Percentiles rank a stretch among this genome's conserved stretches.
These are phyloP conservation scores for Pomacea canaliculata DNA, from an alignment of 2,888 invertebrate species.

Conservation along the genomic window DNA sequence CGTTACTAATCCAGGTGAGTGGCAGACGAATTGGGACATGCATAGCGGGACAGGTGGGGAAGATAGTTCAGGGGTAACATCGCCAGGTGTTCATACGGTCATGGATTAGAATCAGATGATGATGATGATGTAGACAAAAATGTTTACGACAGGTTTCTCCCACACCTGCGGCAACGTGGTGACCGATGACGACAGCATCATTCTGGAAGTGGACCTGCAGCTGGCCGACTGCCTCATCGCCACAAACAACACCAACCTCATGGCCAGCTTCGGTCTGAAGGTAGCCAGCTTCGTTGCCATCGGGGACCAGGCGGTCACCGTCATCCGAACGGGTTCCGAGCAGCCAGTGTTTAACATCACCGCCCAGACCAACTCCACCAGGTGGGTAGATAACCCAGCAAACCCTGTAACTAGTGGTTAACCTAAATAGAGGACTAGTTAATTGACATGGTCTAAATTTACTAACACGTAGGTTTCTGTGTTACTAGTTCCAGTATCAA, in stretches of 20 bases:
- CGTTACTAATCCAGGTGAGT: slow-evolving; percentile 60
- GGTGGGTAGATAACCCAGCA: slow-evolving; percentile 28
- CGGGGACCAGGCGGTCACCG: slow-evolving; percentile 41
- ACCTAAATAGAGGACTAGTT: no score
- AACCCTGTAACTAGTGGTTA: no score
- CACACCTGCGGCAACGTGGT: slow-evolving; percentile 26
- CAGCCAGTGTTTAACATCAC: slow-evolving; percentile 45
- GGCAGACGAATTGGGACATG: not conserved
- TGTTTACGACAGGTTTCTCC: slow-evolving; percentile 38
- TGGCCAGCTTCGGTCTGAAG: slow-evolving; percentile 49
- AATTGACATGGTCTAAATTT: no score
- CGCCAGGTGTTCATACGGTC: no score
- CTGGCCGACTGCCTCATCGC: slow-evolving; percentile 54
- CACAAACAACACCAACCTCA: slow-evolving; percentile 32
- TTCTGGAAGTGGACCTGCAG: slow-evolving; percentile 48
- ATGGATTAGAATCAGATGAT: no score
- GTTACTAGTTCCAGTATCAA: no score
- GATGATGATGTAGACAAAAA: no score
- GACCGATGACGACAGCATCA: slow-evolving; percentile 48
- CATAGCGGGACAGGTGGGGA: no score
- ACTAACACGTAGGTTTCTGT: no score
- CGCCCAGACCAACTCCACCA: slow-evolving; percentile 33
- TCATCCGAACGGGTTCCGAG: slow-evolving; percentile 43
- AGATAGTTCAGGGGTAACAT: no score
- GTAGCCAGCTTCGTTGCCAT: slow-evolving; percentile 43